These are phyloP conservation scores for Clinocottus analis DNA, from an alignment of 2,113 vertebrate species.

Conservation along the genomic window DNA sequence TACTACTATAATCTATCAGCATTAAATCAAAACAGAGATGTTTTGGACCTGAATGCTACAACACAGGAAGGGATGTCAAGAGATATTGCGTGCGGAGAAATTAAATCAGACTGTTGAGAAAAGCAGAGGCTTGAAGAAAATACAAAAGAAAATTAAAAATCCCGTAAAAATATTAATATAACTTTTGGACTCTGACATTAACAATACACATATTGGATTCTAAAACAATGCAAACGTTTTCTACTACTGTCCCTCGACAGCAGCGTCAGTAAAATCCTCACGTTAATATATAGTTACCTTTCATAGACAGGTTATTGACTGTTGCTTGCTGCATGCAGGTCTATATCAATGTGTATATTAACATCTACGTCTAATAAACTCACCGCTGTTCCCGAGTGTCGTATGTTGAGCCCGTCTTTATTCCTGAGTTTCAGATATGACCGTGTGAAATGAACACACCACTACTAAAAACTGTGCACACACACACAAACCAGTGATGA, in stretches of 20 bases:
- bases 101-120: not conserved
- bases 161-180: too few relatives aligned
- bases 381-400: constrained; percentile 42
- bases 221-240: not conserved
- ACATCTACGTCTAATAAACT: not conserved
- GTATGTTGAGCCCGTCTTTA: constrained; percentile 50
- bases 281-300: not conserved
- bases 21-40: not conserved
- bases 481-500: constrained; percentile 54
- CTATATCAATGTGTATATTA: not conserved
- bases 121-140: constrained; percentile 10
- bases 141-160: not conserved
- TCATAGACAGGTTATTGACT: not conserved
- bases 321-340: not conserved
- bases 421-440: constrained; percentile 59
- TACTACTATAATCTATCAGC: not conserved
- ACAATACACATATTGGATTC: not conserved
- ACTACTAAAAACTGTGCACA: not conserved
- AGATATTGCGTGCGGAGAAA: not conserved
- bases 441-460: constrained; percentile 19
- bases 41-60: not conserved
- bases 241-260: not conserved
- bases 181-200: not conserved
- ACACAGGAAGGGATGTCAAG: not conserved
- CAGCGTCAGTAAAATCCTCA: not conserved